Evolutionary conservation across 2,888 invertebrate genomes (phyloP), one percentile per base, ranked within the genome.

Genomic region (Acleris sparsana): DNA sequence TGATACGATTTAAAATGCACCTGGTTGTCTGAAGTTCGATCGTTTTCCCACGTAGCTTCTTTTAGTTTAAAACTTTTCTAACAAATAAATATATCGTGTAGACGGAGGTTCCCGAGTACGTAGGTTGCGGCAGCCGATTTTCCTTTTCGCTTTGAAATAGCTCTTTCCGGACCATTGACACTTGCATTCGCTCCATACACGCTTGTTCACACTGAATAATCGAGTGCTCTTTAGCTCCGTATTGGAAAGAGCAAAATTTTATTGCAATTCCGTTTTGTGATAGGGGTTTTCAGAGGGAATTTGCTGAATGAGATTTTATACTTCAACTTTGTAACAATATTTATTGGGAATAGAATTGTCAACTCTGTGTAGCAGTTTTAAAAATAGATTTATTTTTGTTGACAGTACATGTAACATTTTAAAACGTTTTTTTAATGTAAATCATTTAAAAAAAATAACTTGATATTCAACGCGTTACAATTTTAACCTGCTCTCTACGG

Each of bases 151-250:
- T 68, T 84, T 80, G 76, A 83, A 86, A 83, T 84, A 80, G 83
- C 82, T 83, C 79, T 85, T 80, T 83, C 78, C 78, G 75, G 79
- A 80, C 79, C 79, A 84, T 82, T 82, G 78, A 76, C 76, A 72
- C 74, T 71, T 71, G 75, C 75, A 75, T 73, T 74, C 75, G 75
- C 73, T 73, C 71, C 74, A 77, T 72, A 73, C 76, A 72, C 74
- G 75, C 75, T 74, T 73, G 73, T 76, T 75, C 73, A 76, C 80
- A 77, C 77, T 83, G 79, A 85, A 86, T 86, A 85, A 85, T 87
- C 82, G 80, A 86, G 77, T 75, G 71, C 73, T 76, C 75, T 76
- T 73, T 69, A 75, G 73, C 72, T 69, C 73, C 70, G 72, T 70
- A 67, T 64, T 70, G 72, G 69, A 71, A 72, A 69, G 71, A 73